Evolutionary conservation across 2,888 invertebrate genomes (phyloP).

Genomic region (Hipparchia sbordonii): DNA sequence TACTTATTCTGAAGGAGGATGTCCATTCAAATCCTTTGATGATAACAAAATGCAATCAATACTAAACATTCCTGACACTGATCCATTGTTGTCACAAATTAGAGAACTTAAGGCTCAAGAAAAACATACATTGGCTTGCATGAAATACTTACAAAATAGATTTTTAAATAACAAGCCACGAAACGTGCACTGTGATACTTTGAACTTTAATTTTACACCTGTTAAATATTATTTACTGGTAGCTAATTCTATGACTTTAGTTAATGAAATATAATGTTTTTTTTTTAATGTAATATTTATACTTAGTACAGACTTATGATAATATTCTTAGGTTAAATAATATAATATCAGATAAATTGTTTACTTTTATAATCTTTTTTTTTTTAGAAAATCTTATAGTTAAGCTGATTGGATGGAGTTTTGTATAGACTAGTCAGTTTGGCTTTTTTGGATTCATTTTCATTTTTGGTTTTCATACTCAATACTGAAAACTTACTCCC

Average conservation of each 20-base stretch:
- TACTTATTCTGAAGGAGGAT: conserved; percentile 83
- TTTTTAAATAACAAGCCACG: conserved; percentile 32
- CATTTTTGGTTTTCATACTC: too few species aligned
- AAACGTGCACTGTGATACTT: conserved; percentile 52
- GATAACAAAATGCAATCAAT: conserved; percentile 60
- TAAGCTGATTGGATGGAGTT: too few species aligned
- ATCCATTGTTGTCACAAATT: conserved; percentile 55
- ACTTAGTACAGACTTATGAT: too few species aligned
- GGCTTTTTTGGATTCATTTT: too few species aligned
- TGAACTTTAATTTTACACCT: conserved; percentile 68
- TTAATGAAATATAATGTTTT: background rate
- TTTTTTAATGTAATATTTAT: background rate
- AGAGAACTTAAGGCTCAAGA: conserved; percentile 55
- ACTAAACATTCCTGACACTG: conserved; percentile 50
- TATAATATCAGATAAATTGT: background rate
- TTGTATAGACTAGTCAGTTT: too few species aligned
- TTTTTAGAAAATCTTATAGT: background rate
- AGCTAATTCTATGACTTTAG: background rate
- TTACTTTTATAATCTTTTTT: background rate
- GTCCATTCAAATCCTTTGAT: conserved; percentile 85
- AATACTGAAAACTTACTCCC: too few species aligned
- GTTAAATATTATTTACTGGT: conserved; percentile 59
- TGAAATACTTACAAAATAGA: conserved; percentile 50
- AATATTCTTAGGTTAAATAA: too few species aligned
- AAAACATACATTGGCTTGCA: conserved; percentile 61